Evolutionary conservation across 2,797 vertebrate species (phyloP), one percentile per base, ranked within the genome.

Genomic region (Sebastes trivittatus): DNA sequence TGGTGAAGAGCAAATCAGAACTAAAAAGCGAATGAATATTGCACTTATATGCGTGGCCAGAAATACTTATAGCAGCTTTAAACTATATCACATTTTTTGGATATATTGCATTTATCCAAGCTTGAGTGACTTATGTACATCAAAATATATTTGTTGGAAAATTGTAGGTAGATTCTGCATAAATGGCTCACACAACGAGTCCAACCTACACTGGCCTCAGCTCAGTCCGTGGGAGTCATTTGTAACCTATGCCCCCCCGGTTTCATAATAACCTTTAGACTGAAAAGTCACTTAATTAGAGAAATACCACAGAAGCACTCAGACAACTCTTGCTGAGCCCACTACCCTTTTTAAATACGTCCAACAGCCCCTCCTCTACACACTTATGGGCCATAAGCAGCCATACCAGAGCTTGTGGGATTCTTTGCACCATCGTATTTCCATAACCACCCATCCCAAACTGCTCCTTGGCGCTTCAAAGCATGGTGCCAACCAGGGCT

Each of bases 221-320:
- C 77, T 78, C 62, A 23, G 66, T 58, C 63, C 10, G 46, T 32
- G 42, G 23, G 42, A 73, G 65, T 83, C 71, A 63, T 84, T 85
- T 75, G 38, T 84, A 83, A 84, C 83, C 81, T 75, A 11, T 81
- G 72, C 54, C 42, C 52, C 46, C 46, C 49, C 23, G n/a, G 46
- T 85, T 86, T 86, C 85, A 85, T 88, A 88, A 92, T 80, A 89
- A 82, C 73, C 78, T 70, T 83, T 75, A 67, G 88, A 84, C 70
- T 72, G 78, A 85, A 83, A 88, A 75, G 70, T 78, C 78, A 70
- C 72, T 88, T 91, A 90, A 90, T 94, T 92, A 92, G 83, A 90
- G 73, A 89, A 93, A 94, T 92, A 87, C 90, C 90, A 90, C 80
- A 87, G 90, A 83, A 75, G 84, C 91, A 74, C 87, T 89, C 74